phyloP scores from a whole-genome alignment of 2,888 invertebrate genomes.

The Heliconius erato region DNA sequence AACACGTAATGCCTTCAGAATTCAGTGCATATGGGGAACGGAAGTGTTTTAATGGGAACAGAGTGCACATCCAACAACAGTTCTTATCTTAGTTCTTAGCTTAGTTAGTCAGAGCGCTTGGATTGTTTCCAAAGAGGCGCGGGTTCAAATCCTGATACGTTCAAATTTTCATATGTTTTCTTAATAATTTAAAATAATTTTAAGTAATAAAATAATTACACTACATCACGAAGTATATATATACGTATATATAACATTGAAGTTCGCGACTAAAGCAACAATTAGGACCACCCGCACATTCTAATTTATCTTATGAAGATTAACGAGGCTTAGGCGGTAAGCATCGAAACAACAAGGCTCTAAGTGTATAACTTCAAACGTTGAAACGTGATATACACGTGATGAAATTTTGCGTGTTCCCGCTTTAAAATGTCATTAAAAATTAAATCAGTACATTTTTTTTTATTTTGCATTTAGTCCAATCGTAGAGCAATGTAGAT shows the following conservation, averaged over 20 bases:
- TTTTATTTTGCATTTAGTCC: no score
- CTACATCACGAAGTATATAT: not conserved
- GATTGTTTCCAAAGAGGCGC: no score
- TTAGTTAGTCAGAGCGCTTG: no score
- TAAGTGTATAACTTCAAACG: constrained; percentile 53
- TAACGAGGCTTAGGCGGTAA: constrained; percentile 52
- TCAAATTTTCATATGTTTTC: no score
- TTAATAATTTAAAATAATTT: no score
- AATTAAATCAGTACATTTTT: not conserved
- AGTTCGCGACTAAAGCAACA: constrained; percentile 36
- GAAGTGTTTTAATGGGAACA: no score
- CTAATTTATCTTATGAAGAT: constrained; percentile 55
- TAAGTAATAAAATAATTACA: not conserved
- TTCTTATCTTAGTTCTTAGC: no score
- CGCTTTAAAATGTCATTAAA: not conserved
- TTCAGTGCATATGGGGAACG: no score
- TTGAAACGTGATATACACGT: constrained; percentile 46
- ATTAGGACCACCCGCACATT: constrained; percentile 46
- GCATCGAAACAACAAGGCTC: constrained; percentile 52
- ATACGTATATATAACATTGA: not conserved
- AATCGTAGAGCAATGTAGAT: no score
- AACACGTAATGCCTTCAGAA: no score
- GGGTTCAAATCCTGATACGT: no score
- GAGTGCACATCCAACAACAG: no score
- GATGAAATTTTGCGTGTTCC: not conserved